Percentiles rank a stretch among this genome's conserved stretches.
Evolutionary conservation across 2,113 vertebrate genomes (phyloP).

Genomic region (Pterophyllum scalare): DNA sequence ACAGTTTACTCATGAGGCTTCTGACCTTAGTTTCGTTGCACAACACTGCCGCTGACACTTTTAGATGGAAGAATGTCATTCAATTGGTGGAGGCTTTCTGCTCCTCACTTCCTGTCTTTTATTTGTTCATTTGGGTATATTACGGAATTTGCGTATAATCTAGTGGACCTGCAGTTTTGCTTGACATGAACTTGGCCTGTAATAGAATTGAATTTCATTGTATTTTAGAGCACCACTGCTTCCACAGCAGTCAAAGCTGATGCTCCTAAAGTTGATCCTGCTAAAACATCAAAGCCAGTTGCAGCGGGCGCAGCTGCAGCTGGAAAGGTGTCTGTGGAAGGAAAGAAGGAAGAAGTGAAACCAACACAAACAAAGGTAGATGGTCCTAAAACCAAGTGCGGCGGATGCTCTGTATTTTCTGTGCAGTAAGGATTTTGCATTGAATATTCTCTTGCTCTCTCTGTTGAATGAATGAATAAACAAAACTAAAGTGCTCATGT

Average conservation of each 20-base stretch:
- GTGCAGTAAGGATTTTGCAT: background rate
- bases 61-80: background rate
- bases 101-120: background rate
- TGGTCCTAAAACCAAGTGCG: background rate
- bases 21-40: background rate
- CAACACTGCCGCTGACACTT: background rate
- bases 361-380: conserved; percentile 55
- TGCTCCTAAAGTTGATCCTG: conserved; percentile 50
- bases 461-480: background rate
- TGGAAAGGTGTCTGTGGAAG: conserved; percentile 47
- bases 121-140: background rate
- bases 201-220: conserved; percentile 36
- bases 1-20: background rate
- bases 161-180: background rate
- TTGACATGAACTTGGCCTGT: background rate
- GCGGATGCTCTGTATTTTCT: background rate
- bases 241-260: conserved; percentile 58
- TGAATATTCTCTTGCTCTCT: background rate
- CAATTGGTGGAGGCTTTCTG: conserved; percentile 25
- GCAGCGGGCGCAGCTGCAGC: conserved; percentile 20
- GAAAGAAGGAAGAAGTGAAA: conserved; percentile 52
- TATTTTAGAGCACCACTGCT: conserved; percentile 62
- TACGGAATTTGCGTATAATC: background rate
- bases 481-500: background rate
- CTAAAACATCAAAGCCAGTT: conserved; percentile 43